Evolutionary conservation across 2,888 invertebrate genomes (phyloP).

Genomic region (Resseliella maxima): DNA sequence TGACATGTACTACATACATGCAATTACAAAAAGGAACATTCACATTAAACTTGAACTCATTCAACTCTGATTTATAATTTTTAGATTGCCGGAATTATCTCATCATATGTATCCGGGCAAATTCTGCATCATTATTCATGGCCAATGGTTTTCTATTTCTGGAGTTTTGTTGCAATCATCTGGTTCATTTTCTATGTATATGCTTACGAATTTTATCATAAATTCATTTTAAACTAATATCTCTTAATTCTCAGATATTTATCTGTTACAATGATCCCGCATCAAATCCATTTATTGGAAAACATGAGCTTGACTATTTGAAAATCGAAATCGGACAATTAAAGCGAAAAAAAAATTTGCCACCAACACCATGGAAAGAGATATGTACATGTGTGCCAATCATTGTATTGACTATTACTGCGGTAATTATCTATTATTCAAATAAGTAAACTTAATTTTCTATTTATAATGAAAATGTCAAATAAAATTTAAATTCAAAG

Average conservation of each 20-base stretch:
- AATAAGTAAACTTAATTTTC: constrained; percentile 79
- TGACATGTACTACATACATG: too few relatives aligned
- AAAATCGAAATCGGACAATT: constrained; percentile 73
- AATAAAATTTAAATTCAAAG: constrained; percentile 54
- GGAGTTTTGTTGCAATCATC: constrained; percentile 76
- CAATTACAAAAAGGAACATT: too few relatives aligned
- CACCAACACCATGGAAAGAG: constrained; percentile 77
- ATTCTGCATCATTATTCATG: constrained; percentile 76
- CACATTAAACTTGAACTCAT: not conserved
- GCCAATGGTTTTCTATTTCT: constrained; percentile 84
- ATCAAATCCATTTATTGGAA: constrained; percentile 79
- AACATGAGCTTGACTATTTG: constrained; percentile 76
- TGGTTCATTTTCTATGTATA: not conserved
- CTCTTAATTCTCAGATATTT: constrained; percentile 67
- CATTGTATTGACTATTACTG: constrained; percentile 81
- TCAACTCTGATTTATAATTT: not conserved
- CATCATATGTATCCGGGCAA: constrained; percentile 75
- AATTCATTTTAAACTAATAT: not conserved
- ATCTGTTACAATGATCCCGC: constrained; percentile 77
- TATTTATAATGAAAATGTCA: not conserved
- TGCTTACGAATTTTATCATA: not conserved
- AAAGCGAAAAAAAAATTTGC: constrained; percentile 70
- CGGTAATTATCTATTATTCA: constrained; percentile 83
- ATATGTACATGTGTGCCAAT: constrained; percentile 78
- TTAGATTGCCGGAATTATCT: constrained; percentile 70